A percentile compares a stretch with the other conserved stretches of the same genome.
Conservation (phyloP, 2,797 vertebrate genomes). For the Mus spretus region DNA sequence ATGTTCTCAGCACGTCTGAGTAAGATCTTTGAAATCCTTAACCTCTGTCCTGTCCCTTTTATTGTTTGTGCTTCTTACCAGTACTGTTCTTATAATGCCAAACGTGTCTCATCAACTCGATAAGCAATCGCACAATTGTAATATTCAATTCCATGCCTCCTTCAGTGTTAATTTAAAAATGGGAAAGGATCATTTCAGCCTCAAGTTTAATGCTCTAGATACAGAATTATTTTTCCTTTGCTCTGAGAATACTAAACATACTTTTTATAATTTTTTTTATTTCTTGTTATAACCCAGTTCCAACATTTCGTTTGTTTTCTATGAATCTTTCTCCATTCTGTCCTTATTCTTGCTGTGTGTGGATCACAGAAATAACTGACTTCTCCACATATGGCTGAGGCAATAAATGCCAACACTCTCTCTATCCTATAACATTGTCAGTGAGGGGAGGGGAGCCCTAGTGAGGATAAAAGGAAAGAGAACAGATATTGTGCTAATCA, state of each 20-base stretch:
- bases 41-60: conserved; percentile 52
- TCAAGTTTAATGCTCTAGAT: background rate
- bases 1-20: conserved; percentile 58
- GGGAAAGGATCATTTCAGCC: conserved; percentile 40
- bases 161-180: conserved; percentile 37
- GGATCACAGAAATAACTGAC: background rate
- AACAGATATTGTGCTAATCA: background rate
- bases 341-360: background rate
- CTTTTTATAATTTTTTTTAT: conserved; percentile 37
- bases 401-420: background rate
- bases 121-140: background rate
- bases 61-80: conserved; percentile 37
- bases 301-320: conserved; percentile 1
- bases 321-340: background rate
- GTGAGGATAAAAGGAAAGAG: background rate
- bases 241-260: conserved; percentile 8
- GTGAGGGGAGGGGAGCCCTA: background rate
- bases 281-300: background rate
- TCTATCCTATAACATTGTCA: background rate
- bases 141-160: background rate
- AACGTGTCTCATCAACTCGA: conserved; percentile 49
- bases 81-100: conserved; percentile 42
- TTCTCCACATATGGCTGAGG: background rate
- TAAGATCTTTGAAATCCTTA: conserved; percentile 65
- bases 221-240: conserved; percentile 56